Evolutionary conservation across 1,140 invertebrate species (phyloP), one percentile per base, ranked within the genome.

Genomic region (Pemphigus obesinymphae): DNA sequence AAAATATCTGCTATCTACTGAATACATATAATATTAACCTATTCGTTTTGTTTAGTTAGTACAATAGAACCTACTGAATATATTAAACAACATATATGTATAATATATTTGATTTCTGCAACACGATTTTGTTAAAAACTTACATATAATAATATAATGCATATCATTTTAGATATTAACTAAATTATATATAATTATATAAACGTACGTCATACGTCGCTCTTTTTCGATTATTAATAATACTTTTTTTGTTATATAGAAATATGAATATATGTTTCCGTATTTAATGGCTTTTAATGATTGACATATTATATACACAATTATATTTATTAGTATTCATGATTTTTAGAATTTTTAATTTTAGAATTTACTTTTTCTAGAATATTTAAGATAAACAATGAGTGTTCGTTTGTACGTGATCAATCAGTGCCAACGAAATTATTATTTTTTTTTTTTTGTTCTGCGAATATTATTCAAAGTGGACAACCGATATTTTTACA

Each of bases 321-420:
- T 68, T 43, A 23, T 23, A 15, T 1, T 20, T 40, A 43, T 23
- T 43, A 20, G 11, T 26, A 43, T 23, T 37, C 13, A 23, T 43
- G 26, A n/a, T n/a, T 72, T 48, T 72, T 29, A 26, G 34, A 70
- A 43, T 63, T 63, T 68, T 68, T n/a, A 23, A 40, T 17, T 45
- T 29, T 72, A n/a, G 63, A 66, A 40, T 70, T 26, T 15, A 23
- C 26, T 26, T 68, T 66, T n/a, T 40, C n/a, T 40, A 40, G 20
- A 68, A 68, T n/a, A n/a, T 68, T 72, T 29, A 72, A 48, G 40
- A 48, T 72, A 72, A 72, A 72, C 68, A 48, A 72, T 26, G 10
- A 29, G 40, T 20, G 40, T 72, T 29, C n/a, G 43, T 48, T 72
- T 48, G 40, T 48, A 48, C 68, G 68, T 72, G 66, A 43, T 70